Percentiles rank a stretch among this genome's conserved stretches.
phyloP scores from a whole-genome alignment of 2,888 invertebrate species.

The Coelogynopora nodosa region DNA sequence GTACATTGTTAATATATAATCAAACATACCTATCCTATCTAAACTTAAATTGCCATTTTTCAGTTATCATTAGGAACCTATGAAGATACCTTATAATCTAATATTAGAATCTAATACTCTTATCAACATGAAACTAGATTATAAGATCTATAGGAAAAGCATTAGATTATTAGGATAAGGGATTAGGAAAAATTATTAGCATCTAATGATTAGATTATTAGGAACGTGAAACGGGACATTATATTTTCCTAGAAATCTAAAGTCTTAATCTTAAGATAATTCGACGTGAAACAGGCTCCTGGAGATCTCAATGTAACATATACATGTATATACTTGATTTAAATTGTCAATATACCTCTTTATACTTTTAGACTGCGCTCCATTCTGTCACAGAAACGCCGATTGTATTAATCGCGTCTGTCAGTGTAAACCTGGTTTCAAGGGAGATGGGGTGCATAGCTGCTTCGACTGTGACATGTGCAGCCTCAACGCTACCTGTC shows the following conservation, averaged over 20 bases:
- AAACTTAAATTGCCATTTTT: not conserved
- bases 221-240: not conserved
- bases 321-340: not conserved
- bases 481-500: not conserved
- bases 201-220: not conserved
- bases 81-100: not conserved
- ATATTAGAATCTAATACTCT: not conserved
- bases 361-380: not conserved
- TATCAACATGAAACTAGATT: not conserved
- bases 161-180: not conserved
- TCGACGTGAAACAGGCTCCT: not conserved
- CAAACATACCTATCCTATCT: not conserved
- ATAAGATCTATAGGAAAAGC: not conserved
- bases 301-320: no score
- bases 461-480: not conserved
- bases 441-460: not conserved
- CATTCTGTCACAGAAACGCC: slow-evolving; percentile 6
- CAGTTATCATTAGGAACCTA: not conserved
- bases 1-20: not conserved
- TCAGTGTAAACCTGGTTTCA: not conserved
- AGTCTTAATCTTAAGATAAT: not conserved
- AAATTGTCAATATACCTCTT: not conserved
- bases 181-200: not conserved
- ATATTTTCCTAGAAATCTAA: not conserved
- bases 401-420: not conserved